Evolutionary conservation across 2,888 invertebrate genomes (phyloP).

Genomic region (Pycnomerus fuliginosus): DNA sequence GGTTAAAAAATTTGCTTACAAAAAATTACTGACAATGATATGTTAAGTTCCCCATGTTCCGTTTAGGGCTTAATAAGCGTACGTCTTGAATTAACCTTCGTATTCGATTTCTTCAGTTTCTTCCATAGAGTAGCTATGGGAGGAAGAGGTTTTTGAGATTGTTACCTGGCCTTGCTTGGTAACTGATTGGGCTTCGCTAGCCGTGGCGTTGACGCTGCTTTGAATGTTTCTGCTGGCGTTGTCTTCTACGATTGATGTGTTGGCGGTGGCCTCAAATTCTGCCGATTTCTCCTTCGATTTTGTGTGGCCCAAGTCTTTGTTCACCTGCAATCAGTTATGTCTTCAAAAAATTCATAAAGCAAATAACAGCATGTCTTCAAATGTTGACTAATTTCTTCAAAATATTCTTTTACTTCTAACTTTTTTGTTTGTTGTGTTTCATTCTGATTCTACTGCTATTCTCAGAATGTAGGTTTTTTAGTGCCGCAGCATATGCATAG

Average conservation of each 20-base stretch:
- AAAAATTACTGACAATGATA: background rate
- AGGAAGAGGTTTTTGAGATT: slow-evolving; percentile 45
- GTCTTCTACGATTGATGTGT: slow-evolving; percentile 47
- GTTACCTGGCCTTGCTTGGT: slow-evolving; percentile 47
- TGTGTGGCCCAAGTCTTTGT: slow-evolving; percentile 47
- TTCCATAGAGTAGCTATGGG: slow-evolving; percentile 50
- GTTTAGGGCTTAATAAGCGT: background rate
- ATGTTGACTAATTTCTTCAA: no score
- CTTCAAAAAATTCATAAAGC: no score
- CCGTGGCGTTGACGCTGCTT: slow-evolving; percentile 42
- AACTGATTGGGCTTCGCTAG: slow-evolving; percentile 41
- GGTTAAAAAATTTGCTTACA: background rate
- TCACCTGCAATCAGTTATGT: no score
- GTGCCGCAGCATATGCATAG: no score
- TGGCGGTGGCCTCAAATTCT: slow-evolving; percentile 47
- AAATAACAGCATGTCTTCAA: no score
- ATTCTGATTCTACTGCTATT: no score
- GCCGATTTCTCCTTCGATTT: slow-evolving; percentile 49
- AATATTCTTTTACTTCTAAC: no score
- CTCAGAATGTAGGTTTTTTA: no score
- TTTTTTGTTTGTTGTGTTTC: no score
- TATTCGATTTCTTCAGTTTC: slow-evolving; percentile 50
- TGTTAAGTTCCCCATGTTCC: background rate
- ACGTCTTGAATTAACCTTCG: slow-evolving; percentile 33
- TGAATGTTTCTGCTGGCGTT: slow-evolving; percentile 44